phyloP scores from a whole-genome alignment of 2,797 vertebrate species.

The Cyprinella venusta region DNA sequence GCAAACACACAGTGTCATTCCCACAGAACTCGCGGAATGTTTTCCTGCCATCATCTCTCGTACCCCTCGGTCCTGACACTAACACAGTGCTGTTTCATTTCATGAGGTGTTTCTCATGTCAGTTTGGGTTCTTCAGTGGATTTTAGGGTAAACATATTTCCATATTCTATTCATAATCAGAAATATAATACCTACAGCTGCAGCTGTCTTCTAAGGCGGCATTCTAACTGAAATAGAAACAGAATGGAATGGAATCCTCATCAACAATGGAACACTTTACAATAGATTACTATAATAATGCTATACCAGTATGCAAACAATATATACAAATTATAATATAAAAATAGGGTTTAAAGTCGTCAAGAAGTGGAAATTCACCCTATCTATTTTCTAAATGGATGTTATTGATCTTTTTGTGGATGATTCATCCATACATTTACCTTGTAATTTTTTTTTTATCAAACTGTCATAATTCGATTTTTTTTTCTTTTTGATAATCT shows the following conservation, averaged over 20 bases:
- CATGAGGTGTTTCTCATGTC: not conserved
- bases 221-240: not conserved
- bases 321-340: not conserved
- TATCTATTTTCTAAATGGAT: not conserved
- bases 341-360: not conserved
- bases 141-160: constrained; percentile 67
- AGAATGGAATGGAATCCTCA: not conserved
- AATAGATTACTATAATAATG: not conserved
- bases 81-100: constrained; percentile 8
- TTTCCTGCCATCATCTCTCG: constrained; percentile 38
- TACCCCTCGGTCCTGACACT: constrained; percentile 27
- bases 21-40: not conserved
- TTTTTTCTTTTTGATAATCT: not conserved
- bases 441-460: not conserved
- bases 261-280: too few species aligned
- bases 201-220: not conserved
- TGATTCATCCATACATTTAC: not conserved
- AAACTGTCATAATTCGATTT: not conserved
- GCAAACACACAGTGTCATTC: constrained; percentile 27
- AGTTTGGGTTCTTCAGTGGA: constrained; percentile 37
- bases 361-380: not conserved
- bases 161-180: constrained; percentile 66
- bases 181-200: constrained; percentile 24
- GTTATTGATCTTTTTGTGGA: not conserved
- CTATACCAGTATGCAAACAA: not conserved